Evolutionary conservation across 2,113 vertebrate genomes (phyloP), one percentile per base, ranked within the genome.

Genomic region (Lophochroa leadbeateri): DNA sequence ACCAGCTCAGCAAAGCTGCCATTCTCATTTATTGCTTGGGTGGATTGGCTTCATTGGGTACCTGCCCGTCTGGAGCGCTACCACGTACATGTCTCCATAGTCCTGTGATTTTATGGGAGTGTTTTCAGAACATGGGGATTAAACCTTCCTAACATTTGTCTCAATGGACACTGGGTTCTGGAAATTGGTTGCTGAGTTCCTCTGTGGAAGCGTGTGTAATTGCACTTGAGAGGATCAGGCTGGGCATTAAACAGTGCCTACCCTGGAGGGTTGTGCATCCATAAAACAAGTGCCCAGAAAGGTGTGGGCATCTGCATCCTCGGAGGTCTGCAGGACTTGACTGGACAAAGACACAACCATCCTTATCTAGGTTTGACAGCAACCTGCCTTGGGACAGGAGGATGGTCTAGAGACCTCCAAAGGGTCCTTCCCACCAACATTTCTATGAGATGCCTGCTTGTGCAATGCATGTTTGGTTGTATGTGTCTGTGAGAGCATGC

Each of bases 401-500:
- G 3, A 24, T 82, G 60, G 17, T 44, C 57, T 43, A 25, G n/a
- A 87, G 9, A 31, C 11, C 28, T 55, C 17, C 61, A 21, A 20
- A 60, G 33, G 19, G 3, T 71, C 57, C 33, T 71, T 64, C 6
- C 18, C 47, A 57, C 17, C 65, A 65, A 21, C 16, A 17, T 20
- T 82, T 60, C 69, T 46, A 2, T 18, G 20, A 46, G 55, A 11
- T 37, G 21, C 10, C 33, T 57, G 12, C 52, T 33, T 28, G 33
- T 53, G 44, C 47, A 15, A 1, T 2, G 28, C 28, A 2, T 2
- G 21, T 44, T 71, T 75, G 46, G 20, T 31, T 31, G 6, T 10
- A 7, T 0, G 0, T 57, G 74, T 17, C 50, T 19, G 18, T 16
- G 35, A 63, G 11, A 83, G 5, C 1, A 2, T 57, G 57, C 24